phyloP scores from a whole-genome alignment of 2,113 vertebrate species.

The Silurus asotus region DNA sequence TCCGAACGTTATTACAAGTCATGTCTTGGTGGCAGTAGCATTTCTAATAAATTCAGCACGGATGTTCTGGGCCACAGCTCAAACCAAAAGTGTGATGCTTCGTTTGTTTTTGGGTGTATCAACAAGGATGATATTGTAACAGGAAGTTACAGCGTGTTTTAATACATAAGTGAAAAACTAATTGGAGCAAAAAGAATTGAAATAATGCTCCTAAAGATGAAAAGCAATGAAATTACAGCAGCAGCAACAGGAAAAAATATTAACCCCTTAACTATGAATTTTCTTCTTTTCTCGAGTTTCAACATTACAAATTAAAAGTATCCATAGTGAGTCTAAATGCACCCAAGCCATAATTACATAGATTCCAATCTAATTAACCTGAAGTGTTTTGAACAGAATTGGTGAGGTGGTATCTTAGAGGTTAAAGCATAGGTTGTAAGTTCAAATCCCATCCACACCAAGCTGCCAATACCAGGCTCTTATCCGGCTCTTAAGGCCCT shows the following conservation, averaged over 20 bases:
- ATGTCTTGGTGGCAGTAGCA: constrained; percentile 56
- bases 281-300: background rate
- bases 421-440: no score
- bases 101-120: background rate
- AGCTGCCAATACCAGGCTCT: no score
- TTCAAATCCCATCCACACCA: no score
- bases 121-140: background rate
- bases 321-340: background rate
- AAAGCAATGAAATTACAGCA: background rate
- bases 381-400: background rate
- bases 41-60: constrained; percentile 64
- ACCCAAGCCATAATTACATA: background rate
- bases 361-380: background rate
- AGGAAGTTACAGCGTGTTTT: background rate
- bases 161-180: background rate
- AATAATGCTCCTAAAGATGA: no score
- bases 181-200: background rate
- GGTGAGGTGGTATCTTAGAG: no score
- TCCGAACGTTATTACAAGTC: constrained; percentile 56
- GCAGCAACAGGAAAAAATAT: background rate
- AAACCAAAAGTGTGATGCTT: background rate
- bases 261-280: background rate
- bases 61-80: constrained; percentile 12
- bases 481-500: no score
- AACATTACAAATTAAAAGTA: background rate